Evolutionary conservation across 1,140 invertebrate species (phyloP), one percentile per base, ranked within the genome.

Genomic region (Conus betulinus): DNA sequence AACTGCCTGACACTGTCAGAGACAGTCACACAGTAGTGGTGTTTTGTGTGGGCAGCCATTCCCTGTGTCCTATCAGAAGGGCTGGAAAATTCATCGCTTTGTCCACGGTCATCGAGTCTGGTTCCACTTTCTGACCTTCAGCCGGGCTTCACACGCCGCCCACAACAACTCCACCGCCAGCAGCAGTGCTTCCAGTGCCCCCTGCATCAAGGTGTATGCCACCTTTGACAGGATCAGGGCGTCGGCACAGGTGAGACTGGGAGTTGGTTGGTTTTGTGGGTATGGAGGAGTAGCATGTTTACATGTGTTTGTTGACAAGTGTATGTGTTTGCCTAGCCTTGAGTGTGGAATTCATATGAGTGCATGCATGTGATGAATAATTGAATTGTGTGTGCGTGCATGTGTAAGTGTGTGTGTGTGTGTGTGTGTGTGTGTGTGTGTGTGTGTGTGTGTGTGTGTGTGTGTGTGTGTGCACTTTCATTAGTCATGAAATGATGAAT

Each of bases 71-170:
- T 91, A 88, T 78, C 88, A 92, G 27, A 92, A 92, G 67, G 93
- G 93, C 15, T 94, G 93, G 93, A 93, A 91, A 81, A 90, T 93
- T 23, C 88, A 92, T 85, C 88, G 89, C 53, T 91, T 91, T 74
- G 83, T 87, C 20, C 88, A 92, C 88, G 92, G 91, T 39, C 90
- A 90, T 76, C 88, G 93, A 15, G 87, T 93, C 20, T 94, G 93
- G 93, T 91, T 89, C 17, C 90, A 93, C 63, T 93, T 92, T 74
- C 82, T 93, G 6, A 91, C 91, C 3, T 87, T 90, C 82, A 89
- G 89, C 4, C 87, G 87, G 51, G 87, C 91, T 52, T 82, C 86
- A 13, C 87, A 87, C 83, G 86, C 87, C 20, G 79, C 89, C 39
- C 88, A 87, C 25, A 88, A 91, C 27, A 83, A 89, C 71, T 89